phyloP scores from a whole-genome alignment of 2,797 vertebrate species.

The Malacoctenus gilli region DNA sequence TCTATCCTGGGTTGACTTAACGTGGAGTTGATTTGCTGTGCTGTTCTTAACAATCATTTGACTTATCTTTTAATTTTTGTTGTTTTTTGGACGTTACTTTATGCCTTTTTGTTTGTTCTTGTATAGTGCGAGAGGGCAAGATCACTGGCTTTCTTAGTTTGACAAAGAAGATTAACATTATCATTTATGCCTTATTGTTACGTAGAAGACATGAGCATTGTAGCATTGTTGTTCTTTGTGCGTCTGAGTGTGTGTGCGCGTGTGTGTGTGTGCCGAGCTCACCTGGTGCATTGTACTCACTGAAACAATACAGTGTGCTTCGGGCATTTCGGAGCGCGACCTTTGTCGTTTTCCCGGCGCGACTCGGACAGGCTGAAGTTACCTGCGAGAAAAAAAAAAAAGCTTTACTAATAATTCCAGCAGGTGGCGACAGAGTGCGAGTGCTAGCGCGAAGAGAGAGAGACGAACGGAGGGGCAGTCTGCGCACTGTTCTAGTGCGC shows the following conservation, averaged over 20 bases:
- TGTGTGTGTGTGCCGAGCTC: conserved; percentile 43
- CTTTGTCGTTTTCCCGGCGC: conserved; percentile 62
- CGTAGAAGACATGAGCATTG: conserved; percentile 81
- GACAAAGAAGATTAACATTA: conserved; percentile 78
- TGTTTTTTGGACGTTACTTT: conserved; percentile 58
- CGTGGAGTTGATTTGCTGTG: conserved; percentile 79
- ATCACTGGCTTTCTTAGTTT: conserved; percentile 86
- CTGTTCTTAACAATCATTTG: conserved; percentile 83
- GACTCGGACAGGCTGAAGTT: conserved; percentile 61
- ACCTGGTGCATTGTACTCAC: conserved; percentile 70
- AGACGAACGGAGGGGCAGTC: conserved; percentile 76
- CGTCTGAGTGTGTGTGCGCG: conserved; percentile 12
- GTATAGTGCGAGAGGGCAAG: conserved; percentile 79
- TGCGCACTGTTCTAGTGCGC: conserved; percentile 68
- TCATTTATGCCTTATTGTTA: conserved; percentile 86
- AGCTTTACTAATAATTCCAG: conserved; percentile 91
- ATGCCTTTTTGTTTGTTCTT: conserved; percentile 82
- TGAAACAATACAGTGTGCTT: conserved; percentile 73
- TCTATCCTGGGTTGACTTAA: conserved; percentile 50
- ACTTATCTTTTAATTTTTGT: conserved; percentile 45
- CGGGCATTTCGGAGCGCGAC: conserved; percentile 72
- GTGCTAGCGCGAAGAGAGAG: conserved; percentile 28
- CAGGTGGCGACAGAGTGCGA: conserved; percentile 76
- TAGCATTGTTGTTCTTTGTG: conserved; percentile 70
- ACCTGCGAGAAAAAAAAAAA: conserved; percentile 82